These are phyloP conservation scores for Oligia strigilis DNA, from an alignment of 2,888 invertebrate genomes.

Conservation along the genomic window DNA sequence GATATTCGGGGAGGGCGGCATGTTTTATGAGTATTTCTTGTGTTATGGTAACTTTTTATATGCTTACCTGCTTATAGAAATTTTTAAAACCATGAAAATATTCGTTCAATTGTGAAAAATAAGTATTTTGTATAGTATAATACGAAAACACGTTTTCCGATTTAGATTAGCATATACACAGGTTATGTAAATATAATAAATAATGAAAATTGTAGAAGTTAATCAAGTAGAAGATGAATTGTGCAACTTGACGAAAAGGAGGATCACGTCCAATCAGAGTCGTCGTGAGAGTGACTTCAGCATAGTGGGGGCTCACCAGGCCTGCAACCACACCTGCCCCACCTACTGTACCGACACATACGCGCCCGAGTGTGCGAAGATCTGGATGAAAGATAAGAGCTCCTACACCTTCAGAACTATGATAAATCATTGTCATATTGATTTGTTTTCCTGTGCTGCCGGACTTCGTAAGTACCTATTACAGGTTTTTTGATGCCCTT, in stretches of 20 bases:
- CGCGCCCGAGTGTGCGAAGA: slow-evolving; percentile 82
- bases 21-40: slow-evolving; percentile 34
- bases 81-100: not conserved
- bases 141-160: not conserved
- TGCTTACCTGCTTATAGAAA: not conserved
- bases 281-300: slow-evolving; percentile 78
- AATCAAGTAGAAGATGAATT: slow-evolving; percentile 68
- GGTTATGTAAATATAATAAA: not conserved
- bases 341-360: slow-evolving; percentile 82
- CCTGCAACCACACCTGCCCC: slow-evolving; percentile 86
- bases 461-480: slow-evolving; percentile 80
- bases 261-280: slow-evolving; percentile 19
- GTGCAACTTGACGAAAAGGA: slow-evolving; percentile 65
- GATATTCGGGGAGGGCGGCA: slow-evolving; percentile 28
- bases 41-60: slow-evolving; percentile 9
- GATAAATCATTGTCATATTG: slow-evolving; percentile 87
- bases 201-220: slow-evolving; percentile 70
- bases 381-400: slow-evolving; percentile 71
- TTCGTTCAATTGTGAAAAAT: not conserved
- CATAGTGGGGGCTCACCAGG: slow-evolving; percentile 81
- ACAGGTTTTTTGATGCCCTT: not conserved
- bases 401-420: slow-evolving; percentile 71
- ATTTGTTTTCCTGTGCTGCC: slow-evolving; percentile 81
- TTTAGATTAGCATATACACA: not conserved
- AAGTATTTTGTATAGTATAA: too few species aligned